Conservation (phyloP, 2,888 invertebrate species). For the Pyrochroa serraticornis region DNA sequence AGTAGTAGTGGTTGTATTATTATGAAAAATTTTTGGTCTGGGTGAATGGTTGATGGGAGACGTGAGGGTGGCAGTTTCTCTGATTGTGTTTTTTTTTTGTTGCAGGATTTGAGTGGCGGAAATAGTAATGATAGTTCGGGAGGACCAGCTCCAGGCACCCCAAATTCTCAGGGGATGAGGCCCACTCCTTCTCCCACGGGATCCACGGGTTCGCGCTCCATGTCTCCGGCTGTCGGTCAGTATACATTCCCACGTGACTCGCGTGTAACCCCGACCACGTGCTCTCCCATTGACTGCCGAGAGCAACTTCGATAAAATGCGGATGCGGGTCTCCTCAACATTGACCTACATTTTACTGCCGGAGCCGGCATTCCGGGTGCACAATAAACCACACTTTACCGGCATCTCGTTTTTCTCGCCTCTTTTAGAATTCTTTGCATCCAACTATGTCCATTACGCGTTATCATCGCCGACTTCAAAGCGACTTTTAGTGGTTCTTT, state of each 20-base stretch:
- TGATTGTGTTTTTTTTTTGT: conserved; percentile 32
- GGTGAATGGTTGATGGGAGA: not conserved
- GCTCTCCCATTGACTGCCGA: conserved; percentile 39
- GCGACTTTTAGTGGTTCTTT: not conserved
- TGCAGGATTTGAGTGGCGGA: conserved; percentile 80
- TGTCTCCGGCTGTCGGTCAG: conserved; percentile 97
- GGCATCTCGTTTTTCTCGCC: conserved; percentile 14
- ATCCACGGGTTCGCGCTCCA: conserved; percentile 93
- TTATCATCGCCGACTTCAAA: not conserved
- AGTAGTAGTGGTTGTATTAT: too few relatives aligned
- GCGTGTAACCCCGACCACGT: conserved; percentile 36
- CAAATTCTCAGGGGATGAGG: conserved; percentile 81
- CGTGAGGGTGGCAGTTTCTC: not conserved
- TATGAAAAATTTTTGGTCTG: too few relatives aligned
- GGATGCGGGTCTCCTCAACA: conserved; percentile 43
- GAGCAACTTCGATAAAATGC: conserved; percentile 44
- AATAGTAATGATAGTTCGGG: conserved; percentile 68
- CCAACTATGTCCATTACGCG: not conserved
- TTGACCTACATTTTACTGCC: conserved; percentile 48
- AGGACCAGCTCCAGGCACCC: conserved; percentile 70
- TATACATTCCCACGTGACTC: conserved; percentile 45
- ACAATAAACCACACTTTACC: conserved; percentile 28
- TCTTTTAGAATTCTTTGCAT: conserved; percentile 10
- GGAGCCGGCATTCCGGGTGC: conserved; percentile 37
- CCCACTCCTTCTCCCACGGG: conserved; percentile 93